Conservation (phyloP, 1,140 invertebrate species). For the Aphis gossypii region DNA sequence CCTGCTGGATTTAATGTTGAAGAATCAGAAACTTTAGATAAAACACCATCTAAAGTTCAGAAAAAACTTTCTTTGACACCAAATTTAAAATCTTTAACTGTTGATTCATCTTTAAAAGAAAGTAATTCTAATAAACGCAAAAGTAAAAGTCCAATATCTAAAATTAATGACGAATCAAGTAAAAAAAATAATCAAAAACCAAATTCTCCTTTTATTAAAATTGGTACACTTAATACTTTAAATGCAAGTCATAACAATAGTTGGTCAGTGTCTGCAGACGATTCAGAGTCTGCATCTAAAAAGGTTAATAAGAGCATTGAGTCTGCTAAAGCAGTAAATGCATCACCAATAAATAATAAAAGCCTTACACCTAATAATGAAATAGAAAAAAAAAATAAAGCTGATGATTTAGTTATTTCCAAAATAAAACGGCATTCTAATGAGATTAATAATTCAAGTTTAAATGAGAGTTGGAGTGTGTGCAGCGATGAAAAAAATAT, state of each 20-base stretch:
- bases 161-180: not conserved
- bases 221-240: not conserved
- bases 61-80: not conserved
- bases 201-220: not conserved
- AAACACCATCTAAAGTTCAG: not conserved
- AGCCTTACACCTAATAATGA: not conserved
- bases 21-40: not conserved
- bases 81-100: conserved; percentile 35
- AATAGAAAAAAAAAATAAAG: not conserved
- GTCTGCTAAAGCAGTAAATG: not conserved
- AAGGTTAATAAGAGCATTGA: not conserved
- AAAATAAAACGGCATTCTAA: conserved; percentile 32
- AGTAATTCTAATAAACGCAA: conserved; percentile 8
- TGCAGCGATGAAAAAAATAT: conserved; percentile 7
- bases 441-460: conserved; percentile 2
- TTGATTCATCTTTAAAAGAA: not conserved
- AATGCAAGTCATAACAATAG: not conserved
- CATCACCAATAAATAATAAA: not conserved
- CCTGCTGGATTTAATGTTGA: conserved; percentile 46
- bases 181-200: not conserved
- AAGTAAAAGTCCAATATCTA: conserved; percentile 22
- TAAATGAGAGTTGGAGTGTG: conserved; percentile 49
- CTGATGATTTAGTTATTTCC: conserved; percentile 19
- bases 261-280: not conserved
- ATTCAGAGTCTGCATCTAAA: not conserved